Evolutionary conservation across 2,113 vertebrate species (phyloP), one percentile per base, ranked within the genome.

Genomic region (Elaphurus davidianus): DNA sequence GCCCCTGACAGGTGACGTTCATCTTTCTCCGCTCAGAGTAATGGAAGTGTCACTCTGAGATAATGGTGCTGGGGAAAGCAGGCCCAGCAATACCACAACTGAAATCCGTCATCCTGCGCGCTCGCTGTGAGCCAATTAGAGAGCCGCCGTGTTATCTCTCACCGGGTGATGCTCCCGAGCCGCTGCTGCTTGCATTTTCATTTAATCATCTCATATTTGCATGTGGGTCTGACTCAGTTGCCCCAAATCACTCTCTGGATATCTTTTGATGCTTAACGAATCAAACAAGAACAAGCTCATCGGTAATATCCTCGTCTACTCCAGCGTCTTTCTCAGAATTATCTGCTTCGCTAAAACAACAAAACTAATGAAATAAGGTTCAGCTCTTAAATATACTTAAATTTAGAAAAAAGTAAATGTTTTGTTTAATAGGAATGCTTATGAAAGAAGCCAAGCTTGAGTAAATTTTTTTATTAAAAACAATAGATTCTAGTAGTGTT

Each of bases 1-100:
- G 99, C 98, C 98, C 95, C 98, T 99, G 99, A 99, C 99, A 99
- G 99, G 99, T 99, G 99, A 99, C 99, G 99, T 99, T 99, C 99
- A 99, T 99, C 99, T 99, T 99, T 99, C 99, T 98, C 99, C 78
- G 92, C 99, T 99, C 99, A 99, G 99, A 99, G 99, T 99, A 99
- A 99, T 99, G 99, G 99, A 99, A 99, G 99, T 99, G 99, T 99
- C 99, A 99, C 98, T 99, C 99, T 97, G 98, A 99, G 99, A 99
- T 99, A 99, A 99, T 99, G 99, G 99, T 98, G 99, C 98, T 98
- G 99, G 99, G 99, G 98, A 98, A 98, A 98, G 99, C 98, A 98
- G 98, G 98, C 98, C 98, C 98, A 97, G 99, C 98, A 99, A 99
- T 98, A 98, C 98, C 98, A 95, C 98, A 97, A 98, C 98, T 99